These are phyloP conservation scores for Ganaspis brasiliensis DNA, from an alignment of 2,888 invertebrate genomes.

Conservation along the genomic window DNA sequence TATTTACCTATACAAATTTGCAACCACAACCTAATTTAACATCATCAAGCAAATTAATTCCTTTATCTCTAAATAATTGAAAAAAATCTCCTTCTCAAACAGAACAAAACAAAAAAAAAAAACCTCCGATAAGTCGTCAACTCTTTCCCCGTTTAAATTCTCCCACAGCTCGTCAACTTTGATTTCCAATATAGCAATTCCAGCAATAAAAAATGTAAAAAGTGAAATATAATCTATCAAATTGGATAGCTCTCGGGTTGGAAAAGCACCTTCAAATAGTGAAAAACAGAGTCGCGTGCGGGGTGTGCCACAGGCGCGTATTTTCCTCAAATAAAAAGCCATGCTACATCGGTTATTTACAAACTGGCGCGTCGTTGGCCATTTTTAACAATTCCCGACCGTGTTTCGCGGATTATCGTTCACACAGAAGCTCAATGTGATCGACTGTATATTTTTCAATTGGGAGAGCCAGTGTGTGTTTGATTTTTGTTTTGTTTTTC, in stretches of 20 bases:
- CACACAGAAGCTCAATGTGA: slow-evolving; percentile 35
- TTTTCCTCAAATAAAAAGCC: slow-evolving; percentile 73
- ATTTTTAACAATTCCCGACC: slow-evolving; percentile 57
- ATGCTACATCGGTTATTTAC: slow-evolving; percentile 67
- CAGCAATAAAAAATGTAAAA: slow-evolving; percentile 13
- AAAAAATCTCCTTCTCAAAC: not conserved
- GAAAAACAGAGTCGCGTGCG: slow-evolving; percentile 39
- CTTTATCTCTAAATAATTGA: not conserved
- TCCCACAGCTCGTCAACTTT: not conserved
- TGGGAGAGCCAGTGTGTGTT: slow-evolving; percentile 35
- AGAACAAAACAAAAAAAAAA: not conserved
- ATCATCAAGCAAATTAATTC: no score
- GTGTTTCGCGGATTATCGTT: slow-evolving; percentile 44
- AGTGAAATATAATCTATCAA: slow-evolving; percentile 24
- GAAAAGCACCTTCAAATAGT: slow-evolving; percentile 29
- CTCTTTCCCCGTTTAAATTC: not conserved
- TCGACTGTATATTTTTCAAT: slow-evolving; percentile 53
- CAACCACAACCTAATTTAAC: no score
- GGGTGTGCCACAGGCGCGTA: slow-evolving; percentile 62
- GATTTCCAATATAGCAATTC: not conserved
- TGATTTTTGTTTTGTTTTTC: slow-evolving; percentile 61
- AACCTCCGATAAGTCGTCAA: not conserved
- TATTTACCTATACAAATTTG: no score
- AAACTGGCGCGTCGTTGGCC: slow-evolving; percentile 61
- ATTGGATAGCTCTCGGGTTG: slow-evolving; percentile 1